phyloP scores from a whole-genome alignment of 64 coral and sea anemone species.

The Montipora cactus region DNA sequence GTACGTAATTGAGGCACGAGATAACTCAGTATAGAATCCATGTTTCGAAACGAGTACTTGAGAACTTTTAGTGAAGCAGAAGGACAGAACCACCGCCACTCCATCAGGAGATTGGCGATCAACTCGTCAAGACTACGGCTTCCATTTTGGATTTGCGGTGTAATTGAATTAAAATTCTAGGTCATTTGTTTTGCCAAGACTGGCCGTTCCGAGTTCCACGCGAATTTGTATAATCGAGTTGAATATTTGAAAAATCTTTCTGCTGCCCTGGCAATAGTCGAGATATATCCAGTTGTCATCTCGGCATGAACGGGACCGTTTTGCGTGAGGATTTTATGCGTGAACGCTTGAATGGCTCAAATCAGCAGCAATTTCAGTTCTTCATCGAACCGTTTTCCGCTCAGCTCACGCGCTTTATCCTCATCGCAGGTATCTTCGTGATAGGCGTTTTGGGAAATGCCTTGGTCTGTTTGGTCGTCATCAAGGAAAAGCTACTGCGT shows the following conservation, averaged over 20 bases:
- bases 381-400: constrained; percentile 69
- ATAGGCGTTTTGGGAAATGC: constrained; percentile 79
- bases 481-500: constrained; percentile 75
- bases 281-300: background rate
- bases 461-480: constrained; percentile 77
- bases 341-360: background rate
- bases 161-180: no score
- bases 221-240: background rate
- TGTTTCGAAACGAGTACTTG: background rate
- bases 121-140: background rate
- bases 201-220: background rate
- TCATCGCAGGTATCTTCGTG: constrained; percentile 70
- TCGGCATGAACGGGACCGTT: background rate
- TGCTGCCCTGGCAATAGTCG: no score
- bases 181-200: no score
- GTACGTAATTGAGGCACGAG: background rate
- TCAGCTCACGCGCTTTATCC: constrained; percentile 55
- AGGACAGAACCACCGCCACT: background rate
- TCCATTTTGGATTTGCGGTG: no score
- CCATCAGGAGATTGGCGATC: constrained; percentile 10
- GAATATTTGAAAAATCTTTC: background rate
- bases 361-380: constrained; percentile 19
- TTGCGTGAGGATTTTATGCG: no score
- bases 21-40: background rate
- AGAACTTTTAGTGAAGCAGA: background rate